These are phyloP conservation scores for Turdus rufiventris DNA, from an alignment of 2,113 vertebrate species.

Conservation along the genomic window DNA sequence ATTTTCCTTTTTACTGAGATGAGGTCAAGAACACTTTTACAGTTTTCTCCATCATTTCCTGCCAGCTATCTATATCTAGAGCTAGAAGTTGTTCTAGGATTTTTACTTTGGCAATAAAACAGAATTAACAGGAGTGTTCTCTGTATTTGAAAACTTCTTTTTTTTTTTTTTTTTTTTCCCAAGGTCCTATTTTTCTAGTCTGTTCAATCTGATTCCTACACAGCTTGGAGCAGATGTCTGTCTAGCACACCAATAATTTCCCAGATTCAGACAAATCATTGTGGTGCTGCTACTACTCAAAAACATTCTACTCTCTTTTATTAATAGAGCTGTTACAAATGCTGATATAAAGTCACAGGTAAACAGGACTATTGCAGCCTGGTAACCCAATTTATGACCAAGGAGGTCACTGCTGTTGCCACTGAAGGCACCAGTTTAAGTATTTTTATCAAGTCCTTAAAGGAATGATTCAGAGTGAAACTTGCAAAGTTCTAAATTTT, in stretches of 20 bases:
- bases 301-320: not conserved
- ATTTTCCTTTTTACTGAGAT: not conserved
- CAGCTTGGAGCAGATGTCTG: not conserved
- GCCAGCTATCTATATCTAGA: not conserved
- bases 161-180: not conserved
- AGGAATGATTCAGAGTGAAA: not conserved
- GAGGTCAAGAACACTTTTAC: not conserved
- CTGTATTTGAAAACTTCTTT: not conserved
- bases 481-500: not conserved
- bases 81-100: not conserved
- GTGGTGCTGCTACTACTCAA: not conserved
- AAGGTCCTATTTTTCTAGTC: not conserved
- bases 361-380: not conserved
- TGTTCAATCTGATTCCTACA: not conserved
- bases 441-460: not conserved
- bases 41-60: not conserved
- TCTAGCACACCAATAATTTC: not conserved
- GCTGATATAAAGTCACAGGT: not conserved
- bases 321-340: not conserved
- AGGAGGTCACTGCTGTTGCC: not conserved
- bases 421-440: not conserved
- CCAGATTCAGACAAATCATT: not conserved
- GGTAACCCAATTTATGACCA: rapidly evolving
- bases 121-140: not conserved
- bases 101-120: not conserved